Conservation (phyloP, 1,140 invertebrate genomes). For the Drosophila arizonae region DNA sequence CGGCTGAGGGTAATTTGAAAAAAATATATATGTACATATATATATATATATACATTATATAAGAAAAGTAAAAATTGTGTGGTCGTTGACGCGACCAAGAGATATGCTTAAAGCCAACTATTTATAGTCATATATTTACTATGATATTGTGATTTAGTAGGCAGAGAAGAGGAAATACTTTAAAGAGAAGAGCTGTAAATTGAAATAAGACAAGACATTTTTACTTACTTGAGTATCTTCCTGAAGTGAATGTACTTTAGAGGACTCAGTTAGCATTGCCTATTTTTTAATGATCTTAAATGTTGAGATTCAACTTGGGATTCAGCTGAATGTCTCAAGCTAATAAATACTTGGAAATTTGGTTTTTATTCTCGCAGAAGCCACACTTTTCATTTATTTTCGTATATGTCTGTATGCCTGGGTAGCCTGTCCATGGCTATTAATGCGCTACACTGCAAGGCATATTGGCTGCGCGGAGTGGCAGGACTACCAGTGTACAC, state of each 20-base stretch:
- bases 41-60: not conserved
- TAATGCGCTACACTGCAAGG: slow-evolving; percentile 15
- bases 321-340: too few relatives aligned
- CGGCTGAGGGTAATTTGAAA: slow-evolving; percentile 6
- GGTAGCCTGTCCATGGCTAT: not conserved
- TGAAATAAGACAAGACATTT: too few relatives aligned
- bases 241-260: too few relatives aligned
- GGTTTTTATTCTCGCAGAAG: too few relatives aligned
- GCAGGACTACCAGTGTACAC: not conserved
- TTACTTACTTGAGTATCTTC: too few relatives aligned
- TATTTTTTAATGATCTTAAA: too few relatives aligned
- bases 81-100: not conserved
- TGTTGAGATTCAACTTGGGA: not conserved
- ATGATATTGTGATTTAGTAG: too few relatives aligned
- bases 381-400: not conserved
- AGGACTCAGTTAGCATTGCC: too few relatives aligned
- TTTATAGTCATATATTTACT: too few relatives aligned
- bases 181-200: not conserved
- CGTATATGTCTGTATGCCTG: slow-evolving; percentile 23
- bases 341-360: too few relatives aligned
- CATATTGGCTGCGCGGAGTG: not conserved
- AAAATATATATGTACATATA: not conserved
- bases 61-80: not conserved
- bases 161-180: too few relatives aligned
- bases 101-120: not conserved